Evolutionary conservation across 2,113 vertebrate species (phyloP).

Genomic region (Gambusia holbrooki): DNA sequence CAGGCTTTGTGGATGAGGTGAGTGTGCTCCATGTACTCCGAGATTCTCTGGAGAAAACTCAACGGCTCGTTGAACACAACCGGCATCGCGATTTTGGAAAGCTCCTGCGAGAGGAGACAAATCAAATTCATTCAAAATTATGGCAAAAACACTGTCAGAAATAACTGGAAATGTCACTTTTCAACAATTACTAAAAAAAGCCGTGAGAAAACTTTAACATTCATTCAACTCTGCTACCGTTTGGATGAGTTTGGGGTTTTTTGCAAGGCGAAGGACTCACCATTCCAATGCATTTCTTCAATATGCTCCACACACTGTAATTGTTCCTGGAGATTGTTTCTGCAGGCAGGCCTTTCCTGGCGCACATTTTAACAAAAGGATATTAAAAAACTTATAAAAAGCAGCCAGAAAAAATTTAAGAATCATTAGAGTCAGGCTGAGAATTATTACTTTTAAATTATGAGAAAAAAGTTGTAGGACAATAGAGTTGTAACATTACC

Average conservation of each 20-base stretch:
- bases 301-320: conserved; percentile 95
- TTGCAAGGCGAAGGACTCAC: conserved; percentile 77
- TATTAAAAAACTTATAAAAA: background rate
- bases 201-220: background rate
- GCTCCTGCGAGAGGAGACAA: conserved; percentile 79
- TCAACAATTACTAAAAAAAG: background rate
- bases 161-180: background rate
- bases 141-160: background rate
- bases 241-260: background rate
- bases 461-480: too few species aligned
- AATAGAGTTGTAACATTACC: too few species aligned
- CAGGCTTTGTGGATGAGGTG: conserved; percentile 91
- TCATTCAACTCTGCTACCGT: background rate
- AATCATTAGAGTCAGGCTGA: too few species aligned
- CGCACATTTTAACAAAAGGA: conserved; percentile 18
- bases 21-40: conserved; percentile 97
- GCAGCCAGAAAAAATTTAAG: background rate
- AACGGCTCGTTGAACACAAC: conserved; percentile 96
- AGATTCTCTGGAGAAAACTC: conserved; percentile 95
- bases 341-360: conserved; percentile 88
- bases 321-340: conserved; percentile 94
- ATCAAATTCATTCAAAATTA: background rate
- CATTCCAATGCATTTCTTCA: conserved; percentile 97
- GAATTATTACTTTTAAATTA: too few species aligned
- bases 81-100: conserved; percentile 98